Conservation (phyloP, 2,888 invertebrate species). For the Drosophila gaucha region DNA sequence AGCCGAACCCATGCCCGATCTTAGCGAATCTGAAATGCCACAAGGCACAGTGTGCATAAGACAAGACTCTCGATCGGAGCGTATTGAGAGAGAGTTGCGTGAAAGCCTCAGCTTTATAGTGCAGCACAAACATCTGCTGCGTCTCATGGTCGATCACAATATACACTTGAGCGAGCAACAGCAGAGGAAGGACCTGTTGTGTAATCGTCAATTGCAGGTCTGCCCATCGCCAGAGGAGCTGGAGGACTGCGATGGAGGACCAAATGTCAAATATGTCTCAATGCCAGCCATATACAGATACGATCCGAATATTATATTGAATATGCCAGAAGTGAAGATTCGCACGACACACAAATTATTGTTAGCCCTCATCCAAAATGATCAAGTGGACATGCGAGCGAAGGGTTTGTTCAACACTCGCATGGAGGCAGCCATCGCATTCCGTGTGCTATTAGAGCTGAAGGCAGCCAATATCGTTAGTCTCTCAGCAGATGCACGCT, state of each 20-base stretch:
- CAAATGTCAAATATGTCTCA: slow-evolving; percentile 7
- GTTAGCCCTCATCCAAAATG: slow-evolving; percentile 54
- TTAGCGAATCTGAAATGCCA: too few species aligned
- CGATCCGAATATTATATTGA: slow-evolving; percentile 30
- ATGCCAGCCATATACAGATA: slow-evolving; percentile 53
- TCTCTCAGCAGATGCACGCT: slow-evolving; percentile 51
- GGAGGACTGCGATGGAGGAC: not conserved
- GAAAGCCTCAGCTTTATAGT: slow-evolving; percentile 40
- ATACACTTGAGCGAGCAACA: slow-evolving; percentile 32
- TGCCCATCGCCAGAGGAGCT: not conserved
- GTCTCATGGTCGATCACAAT: slow-evolving; percentile 53
- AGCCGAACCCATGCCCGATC: too few species aligned
- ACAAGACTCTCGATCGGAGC: not conserved
- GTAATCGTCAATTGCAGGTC: not conserved
- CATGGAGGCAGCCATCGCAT: slow-evolving; percentile 58
- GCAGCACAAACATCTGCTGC: slow-evolving; percentile 38
- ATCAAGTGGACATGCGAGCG: slow-evolving; percentile 60
- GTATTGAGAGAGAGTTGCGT: not conserved
- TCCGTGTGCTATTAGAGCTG: slow-evolving; percentile 66
- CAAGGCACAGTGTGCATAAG: too few species aligned
- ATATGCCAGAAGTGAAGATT: slow-evolving; percentile 36
- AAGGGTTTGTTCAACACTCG: slow-evolving; percentile 47
- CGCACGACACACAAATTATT: slow-evolving; percentile 56
- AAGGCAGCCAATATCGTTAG: slow-evolving; percentile 60
- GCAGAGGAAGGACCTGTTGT: slow-evolving; percentile 1